Conservation (phyloP, 2,797 vertebrate genomes). For the Hippocampus kuda region DNA sequence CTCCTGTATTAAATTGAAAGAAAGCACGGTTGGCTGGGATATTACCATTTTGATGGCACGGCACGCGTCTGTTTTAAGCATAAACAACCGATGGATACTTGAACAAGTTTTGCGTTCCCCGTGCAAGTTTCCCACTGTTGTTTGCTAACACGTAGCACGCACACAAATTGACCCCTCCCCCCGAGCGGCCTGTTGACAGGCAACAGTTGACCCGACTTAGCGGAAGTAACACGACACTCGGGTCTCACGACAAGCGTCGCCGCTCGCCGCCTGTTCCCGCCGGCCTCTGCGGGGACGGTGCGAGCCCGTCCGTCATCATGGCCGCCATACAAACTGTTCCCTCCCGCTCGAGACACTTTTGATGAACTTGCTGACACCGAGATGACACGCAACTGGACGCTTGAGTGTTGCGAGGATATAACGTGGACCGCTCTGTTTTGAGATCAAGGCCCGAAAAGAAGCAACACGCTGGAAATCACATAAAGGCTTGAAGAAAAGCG, state of each 20-base stretch:
- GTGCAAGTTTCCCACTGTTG: slow-evolving; percentile 38
- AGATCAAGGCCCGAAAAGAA: slow-evolving; percentile 31
- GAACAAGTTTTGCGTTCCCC: background rate
- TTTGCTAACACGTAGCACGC: slow-evolving; percentile 27
- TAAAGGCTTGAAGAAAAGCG: slow-evolving; percentile 19
- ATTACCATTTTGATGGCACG: background rate
- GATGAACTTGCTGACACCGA: slow-evolving; percentile 24
- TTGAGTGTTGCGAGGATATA: slow-evolving; percentile 10
- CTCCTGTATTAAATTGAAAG: too few species aligned
- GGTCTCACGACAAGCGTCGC: slow-evolving; percentile 30
- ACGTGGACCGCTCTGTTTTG: slow-evolving; percentile 10
- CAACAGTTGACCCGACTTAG: slow-evolving; percentile 36
- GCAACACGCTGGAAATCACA: slow-evolving; percentile 21
- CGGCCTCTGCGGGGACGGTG: slow-evolving; percentile 18
- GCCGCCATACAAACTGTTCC: slow-evolving; percentile 21
- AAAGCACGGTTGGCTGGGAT: background rate
- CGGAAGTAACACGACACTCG: slow-evolving; percentile 32
- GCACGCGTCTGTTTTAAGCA: background rate
- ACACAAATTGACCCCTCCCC: slow-evolving; percentile 11
- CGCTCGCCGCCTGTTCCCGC: slow-evolving; percentile 19
- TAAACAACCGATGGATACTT: background rate
- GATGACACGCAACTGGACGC: slow-evolving; percentile 10
- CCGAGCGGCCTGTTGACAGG: slow-evolving; percentile 22
- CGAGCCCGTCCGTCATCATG: slow-evolving; percentile 14
- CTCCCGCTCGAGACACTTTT: slow-evolving; percentile 16